Evolutionary conservation across 2,113 vertebrate genomes (phyloP).

Genomic region (Sinocyclocheilus rhinocerous): DNA sequence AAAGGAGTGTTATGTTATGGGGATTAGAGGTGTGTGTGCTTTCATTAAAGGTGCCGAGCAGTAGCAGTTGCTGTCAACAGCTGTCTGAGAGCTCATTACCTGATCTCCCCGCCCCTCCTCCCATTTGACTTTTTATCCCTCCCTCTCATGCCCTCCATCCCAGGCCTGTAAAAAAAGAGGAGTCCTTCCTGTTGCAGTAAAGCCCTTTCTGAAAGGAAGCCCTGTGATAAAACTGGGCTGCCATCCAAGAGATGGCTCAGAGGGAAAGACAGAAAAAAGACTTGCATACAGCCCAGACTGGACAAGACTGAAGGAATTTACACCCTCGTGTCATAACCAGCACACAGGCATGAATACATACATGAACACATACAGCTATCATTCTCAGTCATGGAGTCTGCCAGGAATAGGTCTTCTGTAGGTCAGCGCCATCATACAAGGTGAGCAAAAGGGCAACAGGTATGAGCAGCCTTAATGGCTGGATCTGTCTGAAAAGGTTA

Average conservation of each 20-base stretch:
- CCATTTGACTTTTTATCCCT: neutral
- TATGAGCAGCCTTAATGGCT: slow-evolving; percentile 40
- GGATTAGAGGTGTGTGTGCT: slow-evolving; percentile 35
- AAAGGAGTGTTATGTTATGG: neutral
- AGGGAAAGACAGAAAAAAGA: slow-evolving; percentile 2
- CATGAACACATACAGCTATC: slow-evolving; percentile 16
- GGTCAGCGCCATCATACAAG: slow-evolving; percentile 43
- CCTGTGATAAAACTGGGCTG: slow-evolving; percentile 55
- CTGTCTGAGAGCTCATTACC: slow-evolving; percentile 73
- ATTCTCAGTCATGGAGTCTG: neutral
- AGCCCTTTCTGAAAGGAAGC: slow-evolving; percentile 59
- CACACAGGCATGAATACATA: slow-evolving; percentile 62
- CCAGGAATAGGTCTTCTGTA: slow-evolving; percentile 1
- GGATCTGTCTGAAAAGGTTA: neutral
- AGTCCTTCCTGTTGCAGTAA: slow-evolving; percentile 51
- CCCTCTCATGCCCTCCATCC: slow-evolving; percentile 28
- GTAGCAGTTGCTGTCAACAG: slow-evolving; percentile 70
- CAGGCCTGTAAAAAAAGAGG: slow-evolving; percentile 42
- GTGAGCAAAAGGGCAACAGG: slow-evolving; percentile 63
- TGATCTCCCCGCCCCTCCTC: slow-evolving; percentile 48
- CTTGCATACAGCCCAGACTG: slow-evolving; percentile 39
- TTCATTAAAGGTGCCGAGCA: slow-evolving; percentile 67
- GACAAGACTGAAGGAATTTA: slow-evolving; percentile 63
- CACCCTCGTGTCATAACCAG: slow-evolving; percentile 65
- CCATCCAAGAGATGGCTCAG: slow-evolving; percentile 54